Conservation (phyloP, 1,140 invertebrate genomes). For the Cydia amplana region DNA sequence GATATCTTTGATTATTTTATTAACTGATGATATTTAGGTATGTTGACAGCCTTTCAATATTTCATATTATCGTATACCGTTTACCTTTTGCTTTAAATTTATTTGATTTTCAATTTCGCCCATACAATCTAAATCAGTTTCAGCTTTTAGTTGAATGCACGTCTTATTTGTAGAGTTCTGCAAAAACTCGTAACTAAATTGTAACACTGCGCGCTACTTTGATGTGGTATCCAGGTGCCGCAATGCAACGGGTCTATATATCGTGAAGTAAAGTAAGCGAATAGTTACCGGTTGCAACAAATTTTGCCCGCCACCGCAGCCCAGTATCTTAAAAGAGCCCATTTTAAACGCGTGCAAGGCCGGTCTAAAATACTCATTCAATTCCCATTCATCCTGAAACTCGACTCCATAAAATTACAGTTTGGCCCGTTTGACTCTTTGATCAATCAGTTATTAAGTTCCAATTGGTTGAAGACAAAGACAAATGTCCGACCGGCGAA, state of each 20-base stretch:
- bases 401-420: constrained; percentile 43
- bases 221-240: constrained; percentile 13
- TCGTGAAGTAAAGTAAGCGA: constrained; percentile 14
- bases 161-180: background rate
- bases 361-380: constrained; percentile 11
- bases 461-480: constrained; percentile 47
- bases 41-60: too few relatives aligned
- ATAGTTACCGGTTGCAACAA: background rate
- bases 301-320: constrained; percentile 37
- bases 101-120: background rate
- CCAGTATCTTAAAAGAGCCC: constrained; percentile 12
- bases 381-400: constrained; percentile 48
- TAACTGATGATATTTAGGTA: too few relatives aligned
- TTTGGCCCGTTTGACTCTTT: constrained; percentile 44
- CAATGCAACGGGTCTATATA: constrained; percentile 11
- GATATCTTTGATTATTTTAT: background rate
- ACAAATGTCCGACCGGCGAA: constrained; percentile 31
- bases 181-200: background rate
- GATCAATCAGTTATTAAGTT: constrained; percentile 57
- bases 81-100: background rate
- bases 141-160: background rate
- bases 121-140: too few relatives aligned
- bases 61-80: too few relatives aligned
- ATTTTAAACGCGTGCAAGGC: background rate
- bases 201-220: background rate